Conservation (phyloP, 2,797 vertebrate species). For the Sparidentex hasta region DNA sequence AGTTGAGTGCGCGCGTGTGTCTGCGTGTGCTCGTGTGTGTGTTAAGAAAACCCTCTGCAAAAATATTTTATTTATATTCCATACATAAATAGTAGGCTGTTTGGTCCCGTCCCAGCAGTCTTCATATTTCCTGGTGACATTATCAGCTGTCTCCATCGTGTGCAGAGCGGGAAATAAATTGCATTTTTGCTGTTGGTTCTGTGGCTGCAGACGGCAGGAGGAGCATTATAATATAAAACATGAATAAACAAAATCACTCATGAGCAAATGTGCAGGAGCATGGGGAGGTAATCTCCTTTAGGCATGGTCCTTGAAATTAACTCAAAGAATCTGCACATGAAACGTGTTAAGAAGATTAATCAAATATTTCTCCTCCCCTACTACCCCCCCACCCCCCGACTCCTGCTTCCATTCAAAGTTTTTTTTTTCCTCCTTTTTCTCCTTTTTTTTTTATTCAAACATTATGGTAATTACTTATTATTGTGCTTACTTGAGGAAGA, state of each 20-base stretch:
- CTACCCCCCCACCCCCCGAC: slow-evolving; percentile 9
- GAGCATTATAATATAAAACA: slow-evolving; percentile 89
- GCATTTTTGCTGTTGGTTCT: slow-evolving; percentile 86
- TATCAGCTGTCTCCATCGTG: slow-evolving; percentile 88
- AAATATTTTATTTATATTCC: slow-evolving; percentile 89
- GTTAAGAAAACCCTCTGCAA: slow-evolving; percentile 75
- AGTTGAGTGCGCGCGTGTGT: slow-evolving; percentile 41
- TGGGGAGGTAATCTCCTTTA: slow-evolving; percentile 89
- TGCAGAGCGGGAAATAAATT: slow-evolving; percentile 88
- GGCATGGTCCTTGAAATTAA: slow-evolving; percentile 88
- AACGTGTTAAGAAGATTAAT: slow-evolving; percentile 89
- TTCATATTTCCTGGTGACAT: slow-evolving; percentile 88
- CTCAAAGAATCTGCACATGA: slow-evolving; percentile 88
- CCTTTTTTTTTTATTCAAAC: slow-evolving; percentile 68
- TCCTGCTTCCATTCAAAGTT: slow-evolving; percentile 76
- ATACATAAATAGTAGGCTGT: slow-evolving; percentile 88
- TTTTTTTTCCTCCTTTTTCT: slow-evolving; percentile 11
- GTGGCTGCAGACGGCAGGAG: slow-evolving; percentile 82
- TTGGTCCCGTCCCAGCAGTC: slow-evolving; percentile 87
- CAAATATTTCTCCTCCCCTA: slow-evolving; percentile 80
- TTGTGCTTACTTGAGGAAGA: slow-evolving; percentile 83
- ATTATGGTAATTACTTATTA: slow-evolving; percentile 86
- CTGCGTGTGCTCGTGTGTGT: slow-evolving; percentile 13
- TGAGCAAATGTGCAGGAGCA: slow-evolving; percentile 88
- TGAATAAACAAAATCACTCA: slow-evolving; percentile 91